Percentiles rank a stretch among this genome's conserved stretches.
Conservation (phyloP, 2,888 invertebrate genomes). For the Drosophila histrio region DNA sequence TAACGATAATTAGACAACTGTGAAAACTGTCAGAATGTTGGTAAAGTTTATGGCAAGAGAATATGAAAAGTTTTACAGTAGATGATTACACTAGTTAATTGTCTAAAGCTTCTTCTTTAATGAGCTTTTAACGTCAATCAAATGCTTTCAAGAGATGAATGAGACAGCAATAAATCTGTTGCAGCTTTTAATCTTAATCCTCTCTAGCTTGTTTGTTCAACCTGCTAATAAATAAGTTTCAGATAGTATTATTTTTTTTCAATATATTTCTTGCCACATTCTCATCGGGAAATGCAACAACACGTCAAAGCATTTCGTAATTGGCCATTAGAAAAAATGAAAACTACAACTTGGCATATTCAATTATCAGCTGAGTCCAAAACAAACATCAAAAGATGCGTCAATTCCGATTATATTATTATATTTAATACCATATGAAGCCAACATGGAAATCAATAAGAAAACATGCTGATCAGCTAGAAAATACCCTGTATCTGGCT, state of each 20-base stretch:
- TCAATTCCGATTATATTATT: slow-evolving; percentile 12
- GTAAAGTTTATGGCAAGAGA: slow-evolving; percentile 1
- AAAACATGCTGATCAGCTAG: not conserved
- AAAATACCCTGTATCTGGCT: not conserved
- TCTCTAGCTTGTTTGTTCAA: not conserved
- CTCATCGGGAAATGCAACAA: not conserved
- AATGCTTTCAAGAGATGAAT: not conserved
- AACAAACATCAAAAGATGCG: slow-evolving; percentile 23
- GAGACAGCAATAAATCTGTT: not conserved
- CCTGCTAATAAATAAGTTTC: not conserved
- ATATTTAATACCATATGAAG: slow-evolving; percentile 24
- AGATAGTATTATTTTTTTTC: not conserved
- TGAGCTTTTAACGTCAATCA: slow-evolving; percentile 12
- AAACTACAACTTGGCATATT: slow-evolving; percentile 7
- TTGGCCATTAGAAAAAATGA: slow-evolving; percentile 2
- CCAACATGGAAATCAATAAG: not conserved
- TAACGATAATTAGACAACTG: slow-evolving; percentile 53
- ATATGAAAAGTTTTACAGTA: not conserved
- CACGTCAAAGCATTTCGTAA: slow-evolving; percentile 5
- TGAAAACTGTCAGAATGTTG: slow-evolving; percentile 24
- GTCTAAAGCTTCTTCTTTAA: slow-evolving; percentile 1
- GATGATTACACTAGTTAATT: not conserved
- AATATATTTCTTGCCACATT: not conserved
- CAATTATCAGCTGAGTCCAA: slow-evolving; percentile 22
- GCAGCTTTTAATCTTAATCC: not conserved